These are phyloP conservation scores for Turritopsis rubra DNA, from an alignment of 30 jellyfish, hydroid and myxozoan species.

Conservation along the genomic window DNA sequence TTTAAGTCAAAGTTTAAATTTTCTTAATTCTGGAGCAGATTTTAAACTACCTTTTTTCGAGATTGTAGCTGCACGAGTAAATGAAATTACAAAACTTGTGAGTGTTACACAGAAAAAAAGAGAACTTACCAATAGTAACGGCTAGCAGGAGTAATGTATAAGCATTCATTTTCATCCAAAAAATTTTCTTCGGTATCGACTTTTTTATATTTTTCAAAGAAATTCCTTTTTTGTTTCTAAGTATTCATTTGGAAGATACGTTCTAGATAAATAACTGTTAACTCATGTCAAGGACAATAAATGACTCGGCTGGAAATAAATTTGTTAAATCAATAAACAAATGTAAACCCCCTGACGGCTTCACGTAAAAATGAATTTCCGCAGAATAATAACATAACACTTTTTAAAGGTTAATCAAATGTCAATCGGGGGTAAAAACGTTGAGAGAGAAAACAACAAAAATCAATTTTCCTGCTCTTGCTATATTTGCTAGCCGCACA, in stretches of 20 bases:
- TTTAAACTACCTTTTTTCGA: background rate
- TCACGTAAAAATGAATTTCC: background rate
- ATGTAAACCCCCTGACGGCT: constrained; percentile 2
- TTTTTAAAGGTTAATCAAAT: constrained; percentile 2
- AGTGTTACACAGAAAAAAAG: background rate
- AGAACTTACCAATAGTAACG: background rate
- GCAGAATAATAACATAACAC: constrained; percentile 1
- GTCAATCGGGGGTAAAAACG: constrained; percentile 13
- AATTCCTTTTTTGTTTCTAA: background rate
- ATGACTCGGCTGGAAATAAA: constrained; percentile 4
- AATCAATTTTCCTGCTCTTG: background rate
- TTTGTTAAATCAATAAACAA: constrained; percentile 3
- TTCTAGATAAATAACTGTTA: constrained; percentile 1
- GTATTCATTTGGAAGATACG: background rate
- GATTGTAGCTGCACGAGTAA: background rate
- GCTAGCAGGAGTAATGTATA: background rate
- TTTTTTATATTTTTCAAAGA: background rate
- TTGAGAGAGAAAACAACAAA: background rate
- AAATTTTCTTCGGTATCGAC: background rate
- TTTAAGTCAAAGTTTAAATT: too few relatives aligned
- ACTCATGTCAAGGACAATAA: constrained; percentile 9
- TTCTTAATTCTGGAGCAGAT: background rate
- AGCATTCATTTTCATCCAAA: background rate
- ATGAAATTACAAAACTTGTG: background rate
- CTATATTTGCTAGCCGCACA: background rate